Percentiles rank a stretch among this genome's conserved stretches.
Conservation (phyloP, 2,888 invertebrate species). For the Drosophila mayaguana region DNA sequence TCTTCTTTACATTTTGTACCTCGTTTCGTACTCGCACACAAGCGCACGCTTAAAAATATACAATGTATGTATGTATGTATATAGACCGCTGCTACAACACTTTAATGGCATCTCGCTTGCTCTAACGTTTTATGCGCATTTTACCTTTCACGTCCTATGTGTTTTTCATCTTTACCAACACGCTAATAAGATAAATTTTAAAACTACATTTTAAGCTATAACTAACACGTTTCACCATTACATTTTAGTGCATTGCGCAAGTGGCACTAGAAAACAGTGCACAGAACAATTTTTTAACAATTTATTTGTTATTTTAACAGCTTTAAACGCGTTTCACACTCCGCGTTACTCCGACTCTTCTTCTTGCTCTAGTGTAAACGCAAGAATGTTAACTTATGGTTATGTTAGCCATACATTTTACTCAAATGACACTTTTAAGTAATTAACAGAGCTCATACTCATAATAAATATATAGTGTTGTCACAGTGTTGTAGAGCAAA, state of each 20-base stretch:
- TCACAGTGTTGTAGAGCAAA: constrained; percentile 10
- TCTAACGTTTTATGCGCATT: constrained; percentile 58
- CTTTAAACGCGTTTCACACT: constrained; percentile 74
- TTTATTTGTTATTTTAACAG: constrained; percentile 68
- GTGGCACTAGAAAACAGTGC: constrained; percentile 48
- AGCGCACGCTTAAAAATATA: constrained; percentile 60
- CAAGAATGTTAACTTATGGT: constrained; percentile 39
- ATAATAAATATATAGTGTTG: background rate
- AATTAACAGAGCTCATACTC: background rate
- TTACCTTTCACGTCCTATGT: constrained; percentile 71
- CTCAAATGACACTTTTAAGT: constrained; percentile 31
- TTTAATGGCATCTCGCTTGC: constrained; percentile 70
- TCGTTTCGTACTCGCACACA: constrained; percentile 56
- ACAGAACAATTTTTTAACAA: constrained; percentile 41
- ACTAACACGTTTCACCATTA: constrained; percentile 64
- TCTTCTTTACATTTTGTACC: constrained; percentile 58
- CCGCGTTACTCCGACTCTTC: constrained; percentile 62
- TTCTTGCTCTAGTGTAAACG: constrained; percentile 46
- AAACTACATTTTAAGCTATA: constrained; percentile 56
- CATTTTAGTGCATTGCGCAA: constrained; percentile 53
- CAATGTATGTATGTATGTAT: constrained; percentile 61
- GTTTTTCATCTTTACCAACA: constrained; percentile 73
- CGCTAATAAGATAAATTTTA: constrained; percentile 72
- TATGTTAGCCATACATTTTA: constrained; percentile 22
- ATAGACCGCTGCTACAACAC: constrained; percentile 71